Evolutionary conservation across 2,113 vertebrate genomes (phyloP).

Genomic region (Ceratotherium simum): DNA sequence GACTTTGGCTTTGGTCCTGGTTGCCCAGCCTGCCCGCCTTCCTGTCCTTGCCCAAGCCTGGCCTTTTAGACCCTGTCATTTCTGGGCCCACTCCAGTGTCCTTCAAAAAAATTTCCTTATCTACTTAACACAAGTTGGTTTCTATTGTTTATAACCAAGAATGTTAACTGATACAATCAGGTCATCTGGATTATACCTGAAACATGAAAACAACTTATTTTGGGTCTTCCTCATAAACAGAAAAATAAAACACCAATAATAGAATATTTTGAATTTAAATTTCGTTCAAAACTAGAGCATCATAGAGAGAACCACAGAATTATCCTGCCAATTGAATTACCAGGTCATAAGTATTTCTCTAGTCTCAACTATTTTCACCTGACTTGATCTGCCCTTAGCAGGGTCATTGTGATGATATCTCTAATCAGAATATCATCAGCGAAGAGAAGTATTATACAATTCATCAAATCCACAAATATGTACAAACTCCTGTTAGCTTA

Average conservation of each 20-base stretch:
- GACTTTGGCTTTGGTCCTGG: fast-evolving
- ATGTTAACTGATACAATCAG: not conserved
- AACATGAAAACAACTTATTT: not conserved
- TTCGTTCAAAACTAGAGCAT: not conserved
- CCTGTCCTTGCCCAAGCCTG: not conserved
- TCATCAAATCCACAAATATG: not conserved
- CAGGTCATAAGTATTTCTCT: not conserved
- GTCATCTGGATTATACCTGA: not conserved
- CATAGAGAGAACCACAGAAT: not conserved
- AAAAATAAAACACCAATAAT: constrained; percentile 23
- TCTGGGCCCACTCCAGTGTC: not conserved
- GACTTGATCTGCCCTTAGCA: not conserved
- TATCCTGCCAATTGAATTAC: not conserved
- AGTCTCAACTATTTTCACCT: not conserved
- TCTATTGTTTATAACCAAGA: not conserved
- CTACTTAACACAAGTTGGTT: not conserved
- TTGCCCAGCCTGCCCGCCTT: not conserved
- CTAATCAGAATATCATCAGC: not conserved
- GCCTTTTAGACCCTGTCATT: not conserved
- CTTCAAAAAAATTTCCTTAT: not conserved
- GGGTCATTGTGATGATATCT: not conserved
- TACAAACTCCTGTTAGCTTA: not conserved
- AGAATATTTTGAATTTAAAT: constrained; percentile 20
- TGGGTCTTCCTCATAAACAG: not conserved
- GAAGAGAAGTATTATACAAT: not conserved